phyloP scores from a whole-genome alignment of 2,888 invertebrate genomes.

The Unio delphinus region DNA sequence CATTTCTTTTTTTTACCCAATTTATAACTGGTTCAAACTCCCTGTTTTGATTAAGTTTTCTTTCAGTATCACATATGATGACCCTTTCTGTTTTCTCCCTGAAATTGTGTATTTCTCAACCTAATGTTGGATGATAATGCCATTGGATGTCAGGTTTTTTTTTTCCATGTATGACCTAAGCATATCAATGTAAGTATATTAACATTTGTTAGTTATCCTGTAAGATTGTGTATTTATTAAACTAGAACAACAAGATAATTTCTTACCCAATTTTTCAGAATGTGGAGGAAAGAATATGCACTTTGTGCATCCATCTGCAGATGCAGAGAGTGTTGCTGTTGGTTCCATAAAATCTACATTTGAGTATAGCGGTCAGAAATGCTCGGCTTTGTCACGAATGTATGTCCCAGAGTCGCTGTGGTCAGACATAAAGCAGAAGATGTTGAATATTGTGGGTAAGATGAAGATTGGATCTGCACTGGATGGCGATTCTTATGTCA shows the following conservation, averaged over 20 bases:
- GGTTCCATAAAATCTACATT: constrained; percentile 92
- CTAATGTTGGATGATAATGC: too few relatives aligned
- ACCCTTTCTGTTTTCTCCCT: too few relatives aligned
- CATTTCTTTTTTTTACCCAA: too few relatives aligned
- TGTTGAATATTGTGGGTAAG: constrained; percentile 80
- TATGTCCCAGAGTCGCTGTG: constrained; percentile 94
- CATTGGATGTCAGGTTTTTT: too few relatives aligned
- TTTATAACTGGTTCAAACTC: too few relatives aligned
- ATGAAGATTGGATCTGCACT: constrained; percentile 87
- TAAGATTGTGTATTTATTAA: not conserved
- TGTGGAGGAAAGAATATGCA: constrained; percentile 99
- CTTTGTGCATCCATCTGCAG: constrained; percentile 93
- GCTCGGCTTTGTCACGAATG: constrained; percentile 97
- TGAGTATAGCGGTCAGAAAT: constrained; percentile 96
- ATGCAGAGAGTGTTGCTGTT: constrained; percentile 85
- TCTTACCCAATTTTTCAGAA: constrained; percentile 77
- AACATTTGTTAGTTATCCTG: too few relatives aligned
- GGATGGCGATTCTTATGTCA: constrained; percentile 84
- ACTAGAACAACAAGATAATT: not conserved
- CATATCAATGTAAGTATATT: too few relatives aligned
- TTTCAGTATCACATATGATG: too few relatives aligned
- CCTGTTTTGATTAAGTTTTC: too few relatives aligned
- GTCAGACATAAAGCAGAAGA: constrained; percentile 79
- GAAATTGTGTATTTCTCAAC: too few relatives aligned
- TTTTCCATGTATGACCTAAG: too few relatives aligned